These are phyloP conservation scores for Melanotaenia nigrans DNA, from an alignment of 2,797 vertebrate species.

Conservation along the genomic window DNA sequence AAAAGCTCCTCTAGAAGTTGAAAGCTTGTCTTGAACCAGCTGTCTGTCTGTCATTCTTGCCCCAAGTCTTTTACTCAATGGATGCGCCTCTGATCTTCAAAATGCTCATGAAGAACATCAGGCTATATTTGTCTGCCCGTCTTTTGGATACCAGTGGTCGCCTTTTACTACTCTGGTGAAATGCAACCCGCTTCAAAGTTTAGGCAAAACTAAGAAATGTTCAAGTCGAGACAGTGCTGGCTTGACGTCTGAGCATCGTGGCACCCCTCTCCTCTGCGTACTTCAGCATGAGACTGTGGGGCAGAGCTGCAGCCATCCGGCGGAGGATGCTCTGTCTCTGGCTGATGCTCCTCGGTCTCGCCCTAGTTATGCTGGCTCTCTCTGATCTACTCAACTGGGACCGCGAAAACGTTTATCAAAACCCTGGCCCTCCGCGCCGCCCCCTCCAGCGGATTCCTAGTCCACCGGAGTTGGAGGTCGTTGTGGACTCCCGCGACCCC, in stretches of 20 bases:
- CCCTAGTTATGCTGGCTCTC: slow-evolving; percentile 77
- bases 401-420: background rate
- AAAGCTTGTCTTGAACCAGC: slow-evolving; percentile 37
- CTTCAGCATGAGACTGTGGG: slow-evolving; percentile 80
- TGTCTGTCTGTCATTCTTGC: slow-evolving; percentile 11
- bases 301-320: slow-evolving; percentile 72
- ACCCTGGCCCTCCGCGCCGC: slow-evolving; percentile 33
- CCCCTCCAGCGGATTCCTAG: slow-evolving; percentile 46
- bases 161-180: slow-evolving; percentile 2
- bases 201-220: slow-evolving; percentile 27
- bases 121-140: background rate
- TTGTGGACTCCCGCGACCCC: slow-evolving; percentile 82
- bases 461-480: slow-evolving; percentile 80
- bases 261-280: slow-evolving; percentile 35
- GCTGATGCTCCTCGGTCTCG: slow-evolving; percentile 79
- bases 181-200: slow-evolving; percentile 10
- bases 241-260: slow-evolving; percentile 22
- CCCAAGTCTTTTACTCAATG: slow-evolving; percentile 20
- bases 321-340: slow-evolving; percentile 81
- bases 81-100: slow-evolving; percentile 8
- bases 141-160: background rate
- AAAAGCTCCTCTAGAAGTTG: slow-evolving; percentile 41
- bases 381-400: slow-evolving; percentile 74
- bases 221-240: slow-evolving; percentile 9
- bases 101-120: background rate